Percentiles rank a stretch among this genome's conserved stretches.
These are phyloP conservation scores for Falco novaeseelandiae DNA, from an alignment of 2,797 vertebrate genomes.

Conservation along the genomic window DNA sequence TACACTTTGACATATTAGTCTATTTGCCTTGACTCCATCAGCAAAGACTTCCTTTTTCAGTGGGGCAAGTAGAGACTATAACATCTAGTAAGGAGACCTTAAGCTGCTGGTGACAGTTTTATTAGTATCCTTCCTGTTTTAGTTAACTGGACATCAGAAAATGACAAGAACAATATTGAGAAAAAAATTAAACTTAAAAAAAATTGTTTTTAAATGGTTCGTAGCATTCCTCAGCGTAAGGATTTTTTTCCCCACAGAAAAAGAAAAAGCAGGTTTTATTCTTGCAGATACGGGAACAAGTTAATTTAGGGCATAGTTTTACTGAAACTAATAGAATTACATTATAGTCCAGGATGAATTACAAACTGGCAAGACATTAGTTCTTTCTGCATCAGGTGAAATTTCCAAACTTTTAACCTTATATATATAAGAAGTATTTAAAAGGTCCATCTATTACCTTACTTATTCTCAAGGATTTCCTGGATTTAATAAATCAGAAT, in stretches of 20 bases:
- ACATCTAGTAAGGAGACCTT: neutral
- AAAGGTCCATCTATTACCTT: neutral
- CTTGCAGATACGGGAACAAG: neutral
- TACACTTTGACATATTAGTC: neutral
- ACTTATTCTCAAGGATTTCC: neutral
- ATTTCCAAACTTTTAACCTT: neutral
- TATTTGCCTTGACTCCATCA: neutral
- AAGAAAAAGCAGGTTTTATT: neutral
- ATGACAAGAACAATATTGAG: neutral
- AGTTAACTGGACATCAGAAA: neutral
- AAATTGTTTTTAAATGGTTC: rapidly evolving
- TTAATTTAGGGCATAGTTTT: neutral
- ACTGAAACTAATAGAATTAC: neutral
- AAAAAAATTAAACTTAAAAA: neutral
- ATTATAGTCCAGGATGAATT: neutral
- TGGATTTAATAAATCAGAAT: neutral
- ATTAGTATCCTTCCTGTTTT: neutral
- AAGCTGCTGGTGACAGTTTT: neutral
- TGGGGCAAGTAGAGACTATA: neutral
- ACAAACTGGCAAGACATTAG: neutral
- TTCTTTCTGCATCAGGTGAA: neutral
- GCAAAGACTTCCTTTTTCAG: neutral
- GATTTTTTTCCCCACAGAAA: neutral
- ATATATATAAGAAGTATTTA: neutral
- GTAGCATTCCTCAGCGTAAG: neutral